Evolutionary conservation across 1,140 invertebrate genomes (phyloP), one percentile per base, ranked within the genome.

Genomic region (Ceratoteleas bidentatus): DNA sequence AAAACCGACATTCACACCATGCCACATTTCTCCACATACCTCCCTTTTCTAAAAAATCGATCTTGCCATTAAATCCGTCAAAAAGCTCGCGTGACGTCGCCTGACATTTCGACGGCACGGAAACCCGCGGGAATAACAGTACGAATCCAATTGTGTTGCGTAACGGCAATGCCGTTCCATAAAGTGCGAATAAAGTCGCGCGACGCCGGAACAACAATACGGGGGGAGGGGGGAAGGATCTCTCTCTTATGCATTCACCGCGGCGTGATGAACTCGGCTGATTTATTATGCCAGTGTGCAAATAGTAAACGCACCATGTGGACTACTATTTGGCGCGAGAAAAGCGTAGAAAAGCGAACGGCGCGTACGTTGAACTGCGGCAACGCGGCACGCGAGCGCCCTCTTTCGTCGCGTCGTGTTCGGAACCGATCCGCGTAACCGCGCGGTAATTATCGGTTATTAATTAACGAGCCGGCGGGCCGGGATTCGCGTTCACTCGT

Each of bases 221-320:
- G 33, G 49, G 40, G 33, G 11, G 60, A 24, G 24, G 24, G 24
- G 24, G 4, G 1, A 4, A 24, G 24, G 24, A 24, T 24, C 11
- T 68, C 56, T 60, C 15, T 36, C 43, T 24, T 6, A n/a, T 13
- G 9, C 43, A 6, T 15, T 36, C 38, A 52, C 16, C 56, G 6
- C 33, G 33, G 72, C 62, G 45, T 73, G 68, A 79, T 73, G 76
- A 79, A 79, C 76, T 73, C 76, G 49, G 43, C 68, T 73, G 77
- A 80, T 75, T 81, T 81, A 81, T 81, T 81, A 75, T 81, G 78
- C 78, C 60, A 81, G 78, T 75, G 78, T 81, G 78, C 70, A 81
- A 81, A 74, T 81, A 65, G 78, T 75, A 70, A 81, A 70, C 70
- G 24, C 24, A 69, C 49, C 45, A 66, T 45, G 45, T 47, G 76